These are phyloP conservation scores for Dromas ardeola DNA, from an alignment of 2,113 vertebrate species.

Conservation along the genomic window DNA sequence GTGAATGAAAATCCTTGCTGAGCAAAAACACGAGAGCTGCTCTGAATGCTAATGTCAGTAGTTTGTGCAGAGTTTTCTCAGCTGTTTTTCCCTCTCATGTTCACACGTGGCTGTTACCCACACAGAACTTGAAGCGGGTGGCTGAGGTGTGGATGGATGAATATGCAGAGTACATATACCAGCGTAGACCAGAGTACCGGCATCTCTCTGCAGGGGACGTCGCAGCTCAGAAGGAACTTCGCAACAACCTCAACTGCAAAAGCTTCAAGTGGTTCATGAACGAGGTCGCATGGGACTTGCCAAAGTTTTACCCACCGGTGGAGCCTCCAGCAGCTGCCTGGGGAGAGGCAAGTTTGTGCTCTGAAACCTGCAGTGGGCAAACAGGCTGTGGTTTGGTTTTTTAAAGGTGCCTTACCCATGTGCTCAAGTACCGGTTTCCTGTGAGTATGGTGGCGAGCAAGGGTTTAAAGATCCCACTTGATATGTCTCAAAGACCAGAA, in stretches of 20 bases:
- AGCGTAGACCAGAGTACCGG: conserved; percentile 93
- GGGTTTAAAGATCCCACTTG: not conserved
- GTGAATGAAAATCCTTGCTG: conserved; percentile 30
- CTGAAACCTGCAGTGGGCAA: not conserved
- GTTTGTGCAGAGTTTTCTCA: not conserved
- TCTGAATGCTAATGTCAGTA: not conserved
- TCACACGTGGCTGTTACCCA: not conserved
- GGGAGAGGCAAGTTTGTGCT: conserved; percentile 86
- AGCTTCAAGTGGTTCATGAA: conserved; percentile 98
- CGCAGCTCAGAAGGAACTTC: conserved; percentile 86
- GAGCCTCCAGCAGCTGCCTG: conserved; percentile 93
- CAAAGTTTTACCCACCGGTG: conserved; percentile 93
- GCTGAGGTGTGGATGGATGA: conserved; percentile 99
- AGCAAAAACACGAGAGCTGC: not conserved
- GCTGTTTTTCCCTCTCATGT: not conserved
- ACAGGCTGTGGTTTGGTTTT: not conserved
- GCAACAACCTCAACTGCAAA: conserved; percentile 86
- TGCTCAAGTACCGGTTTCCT: not conserved
- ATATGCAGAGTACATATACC: conserved; percentile 94
- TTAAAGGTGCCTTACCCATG: not conserved
- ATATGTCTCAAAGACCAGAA: not conserved
- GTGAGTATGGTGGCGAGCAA: not conserved
- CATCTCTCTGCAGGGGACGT: conserved; percentile 94
- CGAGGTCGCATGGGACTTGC: conserved; percentile 94
- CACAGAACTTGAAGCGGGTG: conserved; percentile 94